phyloP scores from a whole-genome alignment of 2,797 vertebrate species.

The Sylvilagus floridanus region DNA sequence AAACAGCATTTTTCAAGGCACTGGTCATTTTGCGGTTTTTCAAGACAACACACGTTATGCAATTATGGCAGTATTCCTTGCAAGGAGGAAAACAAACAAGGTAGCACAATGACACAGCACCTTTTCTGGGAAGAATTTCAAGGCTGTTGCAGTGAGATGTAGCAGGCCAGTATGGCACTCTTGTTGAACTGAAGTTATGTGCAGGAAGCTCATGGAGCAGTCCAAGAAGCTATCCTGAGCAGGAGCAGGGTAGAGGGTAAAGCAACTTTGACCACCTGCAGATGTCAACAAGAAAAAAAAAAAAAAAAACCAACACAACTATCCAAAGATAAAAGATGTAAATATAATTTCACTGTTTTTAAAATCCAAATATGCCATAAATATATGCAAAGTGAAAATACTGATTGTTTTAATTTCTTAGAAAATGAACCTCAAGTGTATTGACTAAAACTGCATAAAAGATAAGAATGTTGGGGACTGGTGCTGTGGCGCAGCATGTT shows the following conservation, averaged over 20 bases:
- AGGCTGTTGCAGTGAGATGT: background rate
- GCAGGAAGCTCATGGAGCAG: background rate
- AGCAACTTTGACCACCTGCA: background rate
- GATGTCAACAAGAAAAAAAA: background rate
- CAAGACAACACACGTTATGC: background rate
- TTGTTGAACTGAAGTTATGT: background rate
- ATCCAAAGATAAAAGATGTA: background rate
- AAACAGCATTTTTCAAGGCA: background rate
- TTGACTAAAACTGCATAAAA: no score
- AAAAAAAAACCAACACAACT: background rate
- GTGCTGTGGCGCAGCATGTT: no score
- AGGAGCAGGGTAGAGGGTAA: no score
- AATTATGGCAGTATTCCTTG: background rate
- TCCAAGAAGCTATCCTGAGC: background rate
- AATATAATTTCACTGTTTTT: background rate
- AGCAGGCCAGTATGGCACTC: rapidly evolving
- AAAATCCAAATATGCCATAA: background rate
- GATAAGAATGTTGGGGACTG: no score
- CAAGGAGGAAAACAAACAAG: background rate
- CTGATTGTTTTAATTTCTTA: no score
- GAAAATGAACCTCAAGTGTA: no score
- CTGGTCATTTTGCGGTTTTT: no score
- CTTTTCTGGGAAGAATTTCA: background rate
- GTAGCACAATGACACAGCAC: no score
- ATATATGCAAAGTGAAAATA: background rate